Evolutionary conservation across 2,797 vertebrate species (phyloP), one percentile per base, ranked within the genome.

Genomic region (Molossus molossus): DNA sequence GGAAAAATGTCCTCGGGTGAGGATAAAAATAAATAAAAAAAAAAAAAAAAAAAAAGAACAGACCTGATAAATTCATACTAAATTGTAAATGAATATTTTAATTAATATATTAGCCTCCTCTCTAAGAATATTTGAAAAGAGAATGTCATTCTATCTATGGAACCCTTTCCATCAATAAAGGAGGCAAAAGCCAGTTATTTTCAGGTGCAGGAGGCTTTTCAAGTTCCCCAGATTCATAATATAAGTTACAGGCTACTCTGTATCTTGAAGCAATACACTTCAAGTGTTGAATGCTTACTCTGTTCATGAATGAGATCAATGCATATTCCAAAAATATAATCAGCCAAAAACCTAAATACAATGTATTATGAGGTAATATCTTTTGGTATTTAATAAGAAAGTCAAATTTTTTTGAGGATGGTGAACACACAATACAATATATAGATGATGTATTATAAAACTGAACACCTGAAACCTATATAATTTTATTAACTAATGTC

Each of bases 371-470:
- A 11, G 25, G 40, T 45, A 73, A 0, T 81, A 76, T 64, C 48
- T 96, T 95, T 89, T 79, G 53, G 4, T n/a, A 76, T 50, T 94
- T 96, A 75, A 25, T 69, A 81, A 92, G 64, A 94, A 84, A 79
- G 58, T 37, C 25, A 89, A 20, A 48, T 77, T 55, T 67, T 60
- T 40, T 94, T 77, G 27, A 21, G 11, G 29, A 23, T 45, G 21
- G 50, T 77, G 6, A 57, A 77, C 50, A 77, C 11, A 33, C 18
- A 13, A 33, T 77, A 77, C 17, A 55, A 57, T 23, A 55, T 55
- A 77, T 11, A 77, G 75, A 77, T 33, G 50, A 77, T 23, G 3
- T 7, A 57, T 77, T 33, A 77, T 21, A 77, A 50, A 77, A 57
- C 1, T 77, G 75, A 55, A 77, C 6, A 77, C 29, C 29, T 55